Base-by-base conservation (phyloP, 2,113 vertebrate species). In the Noctilio leporinus region DNA sequence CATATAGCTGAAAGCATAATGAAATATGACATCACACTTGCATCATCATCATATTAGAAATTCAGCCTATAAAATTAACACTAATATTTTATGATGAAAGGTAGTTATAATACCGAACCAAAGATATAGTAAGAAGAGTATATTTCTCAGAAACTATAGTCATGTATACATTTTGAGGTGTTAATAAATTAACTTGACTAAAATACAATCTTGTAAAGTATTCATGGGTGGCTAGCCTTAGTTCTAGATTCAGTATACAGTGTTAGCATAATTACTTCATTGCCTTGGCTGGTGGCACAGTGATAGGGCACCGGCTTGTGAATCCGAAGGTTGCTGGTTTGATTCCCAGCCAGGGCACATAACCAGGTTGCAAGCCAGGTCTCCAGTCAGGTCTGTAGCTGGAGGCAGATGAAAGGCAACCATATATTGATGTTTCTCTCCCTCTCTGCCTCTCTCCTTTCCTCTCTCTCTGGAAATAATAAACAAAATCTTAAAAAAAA, bases 1-100 rank as follows among this genome's bases (percentile, higher is more conserved):
- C 30, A 35, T 75, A 94, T 33, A 30, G 4, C 8, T 88, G 94
- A 92, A 87, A 53, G 77, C 49, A 92, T 6, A 75, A 91, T 83
- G 35, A 96, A 92, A 92, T 96, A 88, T 45, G 93, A 30, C 28
- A 45, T 51, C 91, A 80, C 47, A 83, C 45, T 10, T 89, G 20
- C 51, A 73, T 86, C 15, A 57, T 93, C 86, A 95, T 93, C 45
- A 70, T 35, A 45, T 86, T 95, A 62, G 67, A 77, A 96, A 93
- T 94, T 86, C 92, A 57, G 62, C 94, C 81, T 89, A 30, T 90
- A 95, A 96, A 97, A 96, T 92, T 78, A 94, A 22, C 69, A 82
- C 81, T 75, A 73, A 49, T 64, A 55, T 3, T 19, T 28, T 38
- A 1, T 57, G 45, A 95, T 82, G 28, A 96, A 93, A 86, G 43